These are phyloP conservation scores for Patella caerulea DNA, from an alignment of 2,888 invertebrate genomes.

Conservation along the genomic window DNA sequence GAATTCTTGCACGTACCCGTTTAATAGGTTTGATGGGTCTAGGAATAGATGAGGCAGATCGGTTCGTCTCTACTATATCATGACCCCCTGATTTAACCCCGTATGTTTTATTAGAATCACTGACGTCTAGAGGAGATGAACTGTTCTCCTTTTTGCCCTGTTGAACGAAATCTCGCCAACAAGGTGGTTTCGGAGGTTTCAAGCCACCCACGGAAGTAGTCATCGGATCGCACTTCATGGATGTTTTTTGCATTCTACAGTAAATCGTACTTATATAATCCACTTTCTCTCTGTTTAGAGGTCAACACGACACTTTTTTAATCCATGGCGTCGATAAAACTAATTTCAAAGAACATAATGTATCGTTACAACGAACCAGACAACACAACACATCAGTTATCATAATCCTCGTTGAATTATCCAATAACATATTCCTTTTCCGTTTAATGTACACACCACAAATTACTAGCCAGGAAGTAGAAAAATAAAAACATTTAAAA, in stretches of 20 bases:
- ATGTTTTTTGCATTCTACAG: constrained; percentile 27
- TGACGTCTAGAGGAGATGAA: constrained; percentile 6
- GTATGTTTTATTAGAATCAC: constrained; percentile 18
- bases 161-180: constrained; percentile 61
- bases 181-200: constrained; percentile 63
- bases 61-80: constrained; percentile 18
- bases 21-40: constrained; percentile 44
- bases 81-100: constrained; percentile 23
- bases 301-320: too few species aligned
- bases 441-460: too few species aligned
- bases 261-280: not conserved
- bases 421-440: too few species aligned
- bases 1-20: constrained; percentile 56
- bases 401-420: too few species aligned
- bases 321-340: too few species aligned
- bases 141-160: constrained; percentile 13
- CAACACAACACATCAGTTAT: too few species aligned
- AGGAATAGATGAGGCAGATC: constrained; percentile 12
- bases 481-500: too few species aligned
- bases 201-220: constrained; percentile 23
- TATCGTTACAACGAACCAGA: too few species aligned
- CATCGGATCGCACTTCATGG: constrained; percentile 20
- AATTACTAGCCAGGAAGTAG: too few species aligned
- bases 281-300: too few species aligned
- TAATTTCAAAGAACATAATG: too few species aligned